These are phyloP conservation scores for Turdus rufiventris DNA, from an alignment of 2,113 vertebrate species.

Conservation along the genomic window DNA sequence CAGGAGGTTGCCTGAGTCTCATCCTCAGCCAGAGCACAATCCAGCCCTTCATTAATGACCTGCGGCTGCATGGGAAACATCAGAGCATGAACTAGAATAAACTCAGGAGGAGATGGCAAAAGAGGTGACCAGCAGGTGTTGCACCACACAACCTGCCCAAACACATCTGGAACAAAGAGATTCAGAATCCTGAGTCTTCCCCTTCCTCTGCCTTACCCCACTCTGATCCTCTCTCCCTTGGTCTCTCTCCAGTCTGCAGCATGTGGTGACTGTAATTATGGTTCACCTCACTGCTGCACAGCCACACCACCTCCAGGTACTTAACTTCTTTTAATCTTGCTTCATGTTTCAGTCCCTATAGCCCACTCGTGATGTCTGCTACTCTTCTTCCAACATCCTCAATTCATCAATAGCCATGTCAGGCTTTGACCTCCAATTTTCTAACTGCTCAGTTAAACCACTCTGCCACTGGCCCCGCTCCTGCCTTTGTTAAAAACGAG, in stretches of 20 bases:
- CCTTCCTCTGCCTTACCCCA: background rate
- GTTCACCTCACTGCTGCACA: background rate
- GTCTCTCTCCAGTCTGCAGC: background rate
- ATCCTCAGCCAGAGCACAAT: background rate
- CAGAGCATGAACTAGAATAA: background rate
- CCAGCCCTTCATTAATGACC: background rate
- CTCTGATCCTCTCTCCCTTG: background rate
- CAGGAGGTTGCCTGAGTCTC: background rate
- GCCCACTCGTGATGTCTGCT: slow-evolving; percentile 12
- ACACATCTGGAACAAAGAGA: background rate
- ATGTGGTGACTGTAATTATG: background rate
- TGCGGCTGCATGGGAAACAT: background rate
- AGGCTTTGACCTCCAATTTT: slow-evolving; percentile 53
- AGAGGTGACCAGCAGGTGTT: background rate
- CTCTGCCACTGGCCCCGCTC: background rate
- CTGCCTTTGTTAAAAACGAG: slow-evolving; percentile 31
- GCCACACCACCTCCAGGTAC: slow-evolving; percentile 42
- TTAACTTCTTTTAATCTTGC: slow-evolving; percentile 60
- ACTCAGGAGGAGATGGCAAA: background rate
- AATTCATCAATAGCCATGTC: slow-evolving; percentile 49
- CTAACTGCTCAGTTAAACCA: slow-evolving; percentile 47
- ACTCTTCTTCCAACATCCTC: slow-evolving; percentile 42
- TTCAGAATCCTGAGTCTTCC: background rate
- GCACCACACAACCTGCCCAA: background rate
- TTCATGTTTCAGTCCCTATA: slow-evolving; percentile 29